Percentiles rank a stretch among this genome's conserved stretches.
These are phyloP conservation scores for Tenebrio molitor DNA, from an alignment of 1,140 invertebrate genomes.

Conservation along the genomic window DNA sequence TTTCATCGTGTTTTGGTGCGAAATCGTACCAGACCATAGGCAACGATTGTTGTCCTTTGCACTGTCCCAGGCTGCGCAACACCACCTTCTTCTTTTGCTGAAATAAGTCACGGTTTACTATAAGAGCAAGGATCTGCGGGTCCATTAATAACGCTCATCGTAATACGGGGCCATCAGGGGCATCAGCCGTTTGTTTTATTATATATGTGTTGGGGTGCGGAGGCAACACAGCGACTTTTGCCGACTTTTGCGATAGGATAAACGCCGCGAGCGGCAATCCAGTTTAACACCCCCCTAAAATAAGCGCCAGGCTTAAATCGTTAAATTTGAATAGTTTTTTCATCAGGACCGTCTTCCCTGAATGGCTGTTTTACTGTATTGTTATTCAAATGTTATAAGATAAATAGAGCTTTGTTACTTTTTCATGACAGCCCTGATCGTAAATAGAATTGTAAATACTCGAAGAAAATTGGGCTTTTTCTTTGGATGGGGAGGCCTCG, in stretches of 20 bases:
- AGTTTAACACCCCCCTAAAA: slow-evolving; percentile 54
- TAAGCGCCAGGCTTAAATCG: slow-evolving; percentile 51
- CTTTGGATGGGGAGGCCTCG: not conserved
- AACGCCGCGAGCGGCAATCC: slow-evolving; percentile 50
- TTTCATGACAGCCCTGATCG: slow-evolving; percentile 40
- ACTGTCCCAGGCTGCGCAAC: slow-evolving; percentile 50
- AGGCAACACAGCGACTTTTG: slow-evolving; percentile 19
- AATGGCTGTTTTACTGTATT: slow-evolving; percentile 49
- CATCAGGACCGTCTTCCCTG: slow-evolving; percentile 40
- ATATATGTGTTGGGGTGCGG: slow-evolving; percentile 33
- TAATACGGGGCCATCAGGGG: slow-evolving; percentile 47
- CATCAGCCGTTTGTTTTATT: slow-evolving; percentile 49
- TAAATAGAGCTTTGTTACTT: slow-evolving; percentile 39
- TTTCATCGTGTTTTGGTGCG: slow-evolving; percentile 32
- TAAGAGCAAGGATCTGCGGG: slow-evolving; percentile 55
- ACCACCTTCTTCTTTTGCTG: slow-evolving; percentile 53
- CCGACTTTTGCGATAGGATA: slow-evolving; percentile 35
- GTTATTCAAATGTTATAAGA: slow-evolving; percentile 49
- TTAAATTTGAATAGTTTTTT: slow-evolving; percentile 55
- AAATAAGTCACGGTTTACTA: slow-evolving; percentile 61
- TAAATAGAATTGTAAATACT: slow-evolving; percentile 43
- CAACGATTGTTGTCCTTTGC: slow-evolving; percentile 41
- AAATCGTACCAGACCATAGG: slow-evolving; percentile 41
- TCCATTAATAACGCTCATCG: slow-evolving; percentile 59
- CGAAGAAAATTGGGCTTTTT: slow-evolving; percentile 33